Conservation (phyloP, 2,797 vertebrate species). For the Chloroceryle inda region DNA sequence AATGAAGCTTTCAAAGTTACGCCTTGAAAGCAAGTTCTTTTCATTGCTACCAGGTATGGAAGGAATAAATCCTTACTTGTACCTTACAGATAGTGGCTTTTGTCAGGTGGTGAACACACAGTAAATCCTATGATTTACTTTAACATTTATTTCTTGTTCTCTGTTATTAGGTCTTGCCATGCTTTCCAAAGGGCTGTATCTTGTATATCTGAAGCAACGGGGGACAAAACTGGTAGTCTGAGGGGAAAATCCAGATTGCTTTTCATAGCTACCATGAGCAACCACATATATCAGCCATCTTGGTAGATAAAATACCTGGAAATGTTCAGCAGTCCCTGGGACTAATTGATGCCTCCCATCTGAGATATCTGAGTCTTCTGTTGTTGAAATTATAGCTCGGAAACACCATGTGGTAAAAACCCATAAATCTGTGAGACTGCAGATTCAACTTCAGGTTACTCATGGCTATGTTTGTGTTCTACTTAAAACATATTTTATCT, state of each 20-base stretch:
- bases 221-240: fast-evolving
- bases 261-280: not conserved
- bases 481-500: not conserved
- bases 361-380: fast-evolving
- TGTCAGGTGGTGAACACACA: not conserved
- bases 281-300: too few species aligned
- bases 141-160: not conserved
- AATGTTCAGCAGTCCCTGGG: not conserved
- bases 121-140: not conserved
- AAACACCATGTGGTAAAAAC: too few species aligned
- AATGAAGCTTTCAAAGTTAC: not conserved
- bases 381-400: not conserved
- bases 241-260: not conserved
- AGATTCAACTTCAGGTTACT: not conserved
- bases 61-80: not conserved
- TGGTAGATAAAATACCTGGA: not conserved
- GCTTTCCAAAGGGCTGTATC: not conserved
- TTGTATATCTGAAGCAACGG: not conserved
- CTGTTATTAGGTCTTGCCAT: not conserved
- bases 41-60: not conserved
- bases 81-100: not conserved
- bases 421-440: not conserved
- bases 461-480: not conserved
- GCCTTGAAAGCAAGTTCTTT: not conserved
- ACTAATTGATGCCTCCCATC: not conserved